Evolutionary conservation across 53 echinoderm and acorn worm species (phyloP).

Genomic region (Apostichopus leukothele): DNA sequence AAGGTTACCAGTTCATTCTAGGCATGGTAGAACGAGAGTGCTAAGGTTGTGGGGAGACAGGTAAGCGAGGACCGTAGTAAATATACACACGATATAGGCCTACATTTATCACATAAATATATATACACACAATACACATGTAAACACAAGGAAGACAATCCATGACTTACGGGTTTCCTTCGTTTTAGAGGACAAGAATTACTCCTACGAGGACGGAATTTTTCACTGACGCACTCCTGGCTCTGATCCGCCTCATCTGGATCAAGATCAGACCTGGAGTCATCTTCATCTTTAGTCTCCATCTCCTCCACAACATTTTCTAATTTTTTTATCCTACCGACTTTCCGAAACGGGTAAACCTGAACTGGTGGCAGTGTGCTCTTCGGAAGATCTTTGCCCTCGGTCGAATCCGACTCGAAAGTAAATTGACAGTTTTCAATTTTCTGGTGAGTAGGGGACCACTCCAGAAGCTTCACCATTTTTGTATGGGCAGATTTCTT

Average conservation of each 20-base stretch:
- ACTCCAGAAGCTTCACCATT: slow-evolving; percentile 27
- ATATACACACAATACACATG: too few species aligned
- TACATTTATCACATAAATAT: too few species aligned
- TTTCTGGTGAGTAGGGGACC: slow-evolving; percentile 29
- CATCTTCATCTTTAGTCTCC: neutral
- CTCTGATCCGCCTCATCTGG: neutral
- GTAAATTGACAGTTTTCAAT: neutral
- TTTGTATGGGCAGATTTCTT: slow-evolving; percentile 29
- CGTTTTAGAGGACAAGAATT: slow-evolving; percentile 16
- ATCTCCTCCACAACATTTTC: neutral
- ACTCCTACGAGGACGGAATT: slow-evolving; percentile 14
- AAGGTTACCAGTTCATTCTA: too few species aligned
- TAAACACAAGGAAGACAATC: neutral
- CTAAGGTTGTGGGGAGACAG: too few species aligned
- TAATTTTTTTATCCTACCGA: neutral
- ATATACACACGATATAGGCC: too few species aligned
- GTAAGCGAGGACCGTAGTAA: too few species aligned
- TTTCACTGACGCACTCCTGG: neutral
- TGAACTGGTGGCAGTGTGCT: neutral
- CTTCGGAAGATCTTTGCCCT: neutral
- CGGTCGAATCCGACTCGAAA: neutral
- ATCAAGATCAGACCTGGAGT: neutral
- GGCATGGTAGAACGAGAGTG: too few species aligned
- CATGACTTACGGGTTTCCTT: neutral
- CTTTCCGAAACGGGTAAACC: neutral